Evolutionary conservation across 1,140 invertebrate species (phyloP).

Genomic region (Lordiphosa stackelbergi): DNA sequence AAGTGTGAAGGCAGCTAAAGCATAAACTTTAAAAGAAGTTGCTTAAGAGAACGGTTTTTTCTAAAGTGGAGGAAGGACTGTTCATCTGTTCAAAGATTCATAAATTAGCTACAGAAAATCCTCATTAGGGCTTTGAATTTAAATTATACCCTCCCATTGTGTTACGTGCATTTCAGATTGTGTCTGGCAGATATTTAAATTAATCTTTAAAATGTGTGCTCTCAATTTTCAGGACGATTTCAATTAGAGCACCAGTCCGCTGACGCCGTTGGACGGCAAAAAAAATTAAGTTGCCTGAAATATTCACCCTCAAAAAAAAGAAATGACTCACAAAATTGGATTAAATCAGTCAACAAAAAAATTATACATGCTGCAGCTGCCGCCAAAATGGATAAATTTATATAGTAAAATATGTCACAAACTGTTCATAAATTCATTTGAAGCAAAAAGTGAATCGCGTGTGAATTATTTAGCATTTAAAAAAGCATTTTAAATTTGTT

Average conservation of each 20-base stretch:
- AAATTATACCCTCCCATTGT: background rate
- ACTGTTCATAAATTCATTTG: conserved; percentile 59
- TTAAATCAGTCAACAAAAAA: conserved; percentile 17
- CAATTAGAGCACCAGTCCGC: conserved; percentile 14
- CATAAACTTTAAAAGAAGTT: too few species aligned
- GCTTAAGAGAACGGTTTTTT: too few species aligned
- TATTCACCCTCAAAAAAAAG: conserved; percentile 1
- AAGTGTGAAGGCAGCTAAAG: too few species aligned
- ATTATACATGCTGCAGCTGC: conserved; percentile 15
- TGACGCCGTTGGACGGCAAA: too few species aligned
- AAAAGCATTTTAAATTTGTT: conserved; percentile 45
- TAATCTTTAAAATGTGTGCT: conserved; percentile 19
- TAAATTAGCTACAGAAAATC: too few species aligned
- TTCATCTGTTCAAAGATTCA: too few species aligned
- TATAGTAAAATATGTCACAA: conserved; percentile 48
- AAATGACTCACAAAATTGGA: conserved; percentile 15
- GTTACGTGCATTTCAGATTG: conserved; percentile 8
- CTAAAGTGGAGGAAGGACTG: too few species aligned
- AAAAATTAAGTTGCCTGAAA: background rate
- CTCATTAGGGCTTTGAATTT: too few species aligned
- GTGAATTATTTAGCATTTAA: conserved; percentile 57
- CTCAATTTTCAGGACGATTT: conserved; percentile 31
- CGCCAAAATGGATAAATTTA: conserved; percentile 22
- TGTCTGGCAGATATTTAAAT: conserved; percentile 17
- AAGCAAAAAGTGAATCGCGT: conserved; percentile 43